Evolutionary conservation across 1,140 invertebrate genomes (phyloP).

Genomic region (Plutomurus gul): DNA sequence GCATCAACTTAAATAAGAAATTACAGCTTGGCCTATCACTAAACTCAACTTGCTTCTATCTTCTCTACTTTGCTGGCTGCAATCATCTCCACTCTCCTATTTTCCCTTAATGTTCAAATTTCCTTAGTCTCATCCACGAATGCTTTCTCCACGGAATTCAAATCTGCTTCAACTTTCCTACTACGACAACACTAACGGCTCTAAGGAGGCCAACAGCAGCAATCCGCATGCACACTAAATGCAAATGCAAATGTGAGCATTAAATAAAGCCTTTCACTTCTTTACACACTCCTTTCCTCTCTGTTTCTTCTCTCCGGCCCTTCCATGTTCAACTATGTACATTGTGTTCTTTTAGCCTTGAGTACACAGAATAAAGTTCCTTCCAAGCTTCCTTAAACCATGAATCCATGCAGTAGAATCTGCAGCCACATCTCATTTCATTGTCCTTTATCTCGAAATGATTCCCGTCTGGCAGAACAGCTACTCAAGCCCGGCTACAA

Average conservation of each 20-base stretch:
- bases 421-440: not conserved
- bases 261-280: conserved; percentile 18
- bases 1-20: conserved; percentile 7
- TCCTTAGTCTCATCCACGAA: not conserved
- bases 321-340: not conserved
- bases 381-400: not conserved
- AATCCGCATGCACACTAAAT: conserved; percentile 20
- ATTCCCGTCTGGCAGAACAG: no score
- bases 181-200: not conserved
- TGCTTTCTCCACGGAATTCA: not conserved
- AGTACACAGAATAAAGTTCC: not conserved
- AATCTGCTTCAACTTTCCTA: conserved; percentile 1
- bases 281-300: not conserved
- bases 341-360: not conserved
- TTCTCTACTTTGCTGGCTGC: not conserved
- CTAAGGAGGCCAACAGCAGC: not conserved
- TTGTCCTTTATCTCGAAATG: conserved; percentile 1
- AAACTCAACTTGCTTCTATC: not conserved
- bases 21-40: conserved; percentile 7
- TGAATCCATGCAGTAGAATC: conserved; percentile 10
- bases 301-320: not conserved
- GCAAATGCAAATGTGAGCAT: conserved; percentile 22
- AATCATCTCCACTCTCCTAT: not conserved
- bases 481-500: no score
- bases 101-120: not conserved